Percentiles rank a stretch among this genome's conserved stretches.
phyloP scores from a whole-genome alignment of 2,113 vertebrate species.

The Galemys pyrenaicus region DNA sequence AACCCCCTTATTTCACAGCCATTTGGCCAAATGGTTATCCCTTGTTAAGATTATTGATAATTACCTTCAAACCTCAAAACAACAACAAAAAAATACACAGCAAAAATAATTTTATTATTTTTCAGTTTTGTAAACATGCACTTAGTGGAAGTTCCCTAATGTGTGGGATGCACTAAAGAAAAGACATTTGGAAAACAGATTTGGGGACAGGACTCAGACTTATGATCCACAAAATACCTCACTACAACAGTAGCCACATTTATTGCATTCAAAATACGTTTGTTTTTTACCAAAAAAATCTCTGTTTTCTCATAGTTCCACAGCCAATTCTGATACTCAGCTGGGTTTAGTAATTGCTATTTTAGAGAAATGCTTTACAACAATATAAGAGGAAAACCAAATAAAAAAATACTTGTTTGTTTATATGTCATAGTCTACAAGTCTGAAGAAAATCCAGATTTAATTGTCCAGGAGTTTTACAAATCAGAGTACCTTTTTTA shows the following conservation, averaged over 20 bases:
- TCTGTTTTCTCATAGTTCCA: background rate
- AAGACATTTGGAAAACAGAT: background rate
- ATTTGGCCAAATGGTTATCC: background rate
- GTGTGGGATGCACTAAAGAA: background rate
- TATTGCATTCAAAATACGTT: background rate
- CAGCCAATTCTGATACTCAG: background rate
- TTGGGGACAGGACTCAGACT: background rate
- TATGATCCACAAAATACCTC: background rate
- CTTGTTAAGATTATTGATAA: background rate
- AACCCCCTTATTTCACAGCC: background rate
- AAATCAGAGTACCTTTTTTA: background rate
- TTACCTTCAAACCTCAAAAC: background rate
- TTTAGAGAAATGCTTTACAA: background rate
- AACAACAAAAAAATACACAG: background rate
- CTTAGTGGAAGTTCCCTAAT: background rate
- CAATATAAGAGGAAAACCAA: background rate
- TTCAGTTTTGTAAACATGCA: background rate
- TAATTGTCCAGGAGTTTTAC: background rate
- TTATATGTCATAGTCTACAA: background rate
- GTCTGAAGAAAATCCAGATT: background rate
- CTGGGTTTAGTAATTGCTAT: background rate
- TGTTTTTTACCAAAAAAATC: background rate
- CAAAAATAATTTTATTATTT: background rate
- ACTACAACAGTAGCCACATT: background rate
- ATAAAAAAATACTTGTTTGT: background rate